Conservation (phyloP, 2,113 vertebrate species). For the Tachysurus fulvidraco region DNA sequence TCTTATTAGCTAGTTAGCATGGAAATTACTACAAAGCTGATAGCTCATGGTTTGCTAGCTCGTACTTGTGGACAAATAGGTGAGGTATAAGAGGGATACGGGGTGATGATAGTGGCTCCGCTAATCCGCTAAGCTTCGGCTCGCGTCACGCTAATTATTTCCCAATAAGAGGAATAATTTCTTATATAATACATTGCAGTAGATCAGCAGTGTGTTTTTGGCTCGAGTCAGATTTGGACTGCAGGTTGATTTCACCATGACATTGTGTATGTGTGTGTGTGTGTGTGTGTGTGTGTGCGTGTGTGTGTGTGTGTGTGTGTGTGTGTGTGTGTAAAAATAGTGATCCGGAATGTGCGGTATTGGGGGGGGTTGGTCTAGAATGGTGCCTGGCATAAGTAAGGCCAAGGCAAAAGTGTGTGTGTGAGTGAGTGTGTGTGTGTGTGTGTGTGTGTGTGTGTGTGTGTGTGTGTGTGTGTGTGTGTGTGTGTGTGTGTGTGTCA, state of each 20-base stretch:
- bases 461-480: conserved; percentile 51
- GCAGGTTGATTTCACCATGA: conserved; percentile 29
- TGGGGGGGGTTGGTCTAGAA: conserved; percentile 7
- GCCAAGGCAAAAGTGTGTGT: neutral
- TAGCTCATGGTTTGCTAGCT: neutral
- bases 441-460: conserved; percentile 45
- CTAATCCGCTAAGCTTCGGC: neutral
- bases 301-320: conserved; percentile 32
- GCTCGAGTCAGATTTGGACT: neutral
- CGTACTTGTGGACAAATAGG: neutral
- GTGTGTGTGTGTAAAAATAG: conserved; percentile 50
- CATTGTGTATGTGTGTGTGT: conserved; percentile 9
- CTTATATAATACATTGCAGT: neutral
- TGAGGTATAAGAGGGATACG: neutral
- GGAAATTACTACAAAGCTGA: neutral
- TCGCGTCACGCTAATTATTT: neutral
- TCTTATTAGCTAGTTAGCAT: neutral
- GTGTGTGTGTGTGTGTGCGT: conserved; percentile 23
- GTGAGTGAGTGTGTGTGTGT: conserved; percentile 41
- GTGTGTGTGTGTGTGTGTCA: conserved; percentile 52
- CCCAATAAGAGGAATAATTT: neutral
- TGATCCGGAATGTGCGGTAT: conserved; percentile 46
- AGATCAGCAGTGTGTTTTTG: neutral
- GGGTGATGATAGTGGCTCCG: neutral
- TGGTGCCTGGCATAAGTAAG: conserved; percentile 41